A percentile compares a stretch with the other conserved stretches of the same genome.
phyloP scores from a whole-genome alignment of 2,113 vertebrate species.

The Pionites leucogaster region DNA sequence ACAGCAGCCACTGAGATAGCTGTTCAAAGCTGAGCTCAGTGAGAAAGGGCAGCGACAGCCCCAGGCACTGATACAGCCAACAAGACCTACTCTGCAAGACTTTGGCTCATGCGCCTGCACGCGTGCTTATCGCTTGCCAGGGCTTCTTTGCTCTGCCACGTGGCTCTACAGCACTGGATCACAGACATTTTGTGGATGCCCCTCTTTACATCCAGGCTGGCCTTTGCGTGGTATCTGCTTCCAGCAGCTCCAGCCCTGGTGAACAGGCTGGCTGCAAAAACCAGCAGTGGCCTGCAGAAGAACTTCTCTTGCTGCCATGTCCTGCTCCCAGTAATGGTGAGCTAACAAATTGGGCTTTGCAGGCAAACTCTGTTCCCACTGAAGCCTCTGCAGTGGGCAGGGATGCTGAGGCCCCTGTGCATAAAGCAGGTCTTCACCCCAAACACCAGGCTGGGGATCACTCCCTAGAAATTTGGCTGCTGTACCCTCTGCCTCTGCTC shows the following conservation, averaged over 20 bases:
- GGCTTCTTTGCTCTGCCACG: background rate
- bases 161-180: background rate
- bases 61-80: fast-evolving
- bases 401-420: fast-evolving
- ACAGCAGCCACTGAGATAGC: background rate
- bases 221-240: background rate
- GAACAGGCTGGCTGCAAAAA: background rate
- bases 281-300: background rate
- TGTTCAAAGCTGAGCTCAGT: fast-evolving
- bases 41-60: background rate
- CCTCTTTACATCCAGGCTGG: background rate
- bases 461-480: background rate
- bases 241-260: background rate
- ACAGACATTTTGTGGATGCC: background rate
- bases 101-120: fast-evolving
- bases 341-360: background rate
- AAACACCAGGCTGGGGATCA: background rate
- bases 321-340: background rate
- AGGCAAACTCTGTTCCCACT: background rate
- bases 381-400: fast-evolving
- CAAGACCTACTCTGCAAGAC: background rate
- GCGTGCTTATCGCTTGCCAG: background rate
- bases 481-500: background rate
- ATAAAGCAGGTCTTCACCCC: background rate
- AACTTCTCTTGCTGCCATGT: background rate